These are phyloP conservation scores for Drosophila sordidula DNA, from an alignment of 2,888 invertebrate species.

Conservation along the genomic window DNA sequence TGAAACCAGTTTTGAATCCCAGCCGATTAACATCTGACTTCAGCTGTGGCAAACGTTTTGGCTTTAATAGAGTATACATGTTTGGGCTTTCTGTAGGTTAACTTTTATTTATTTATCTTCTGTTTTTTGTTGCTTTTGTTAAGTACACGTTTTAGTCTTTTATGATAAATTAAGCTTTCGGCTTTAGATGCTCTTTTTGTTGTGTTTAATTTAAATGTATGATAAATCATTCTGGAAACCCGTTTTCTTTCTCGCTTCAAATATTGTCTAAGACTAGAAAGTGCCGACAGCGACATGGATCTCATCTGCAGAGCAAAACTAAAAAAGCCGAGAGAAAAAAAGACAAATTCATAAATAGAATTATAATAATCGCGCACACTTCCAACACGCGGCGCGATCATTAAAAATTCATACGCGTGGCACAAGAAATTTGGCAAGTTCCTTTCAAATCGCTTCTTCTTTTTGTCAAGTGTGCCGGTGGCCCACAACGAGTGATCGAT, in stretches of 20 bases:
- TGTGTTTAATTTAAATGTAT: slow-evolving; percentile 73
- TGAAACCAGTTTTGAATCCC: slow-evolving; percentile 2
- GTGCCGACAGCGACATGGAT: slow-evolving; percentile 73
- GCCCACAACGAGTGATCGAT: slow-evolving; percentile 11
- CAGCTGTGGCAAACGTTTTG: not conserved
- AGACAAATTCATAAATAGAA: slow-evolving; percentile 46
- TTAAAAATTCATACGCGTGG: slow-evolving; percentile 80
- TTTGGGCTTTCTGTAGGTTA: slow-evolving; percentile 5
- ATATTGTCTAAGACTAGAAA: slow-evolving; percentile 70
- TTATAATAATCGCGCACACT: slow-evolving; percentile 66
- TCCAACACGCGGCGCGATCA: slow-evolving; percentile 68
- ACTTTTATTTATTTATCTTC: slow-evolving; percentile 7
- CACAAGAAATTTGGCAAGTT: slow-evolving; percentile 67
- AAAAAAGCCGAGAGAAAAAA: slow-evolving; percentile 4
- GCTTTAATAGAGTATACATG: slow-evolving; percentile 34
- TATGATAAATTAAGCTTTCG: slow-evolving; percentile 79
- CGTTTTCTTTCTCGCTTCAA: slow-evolving; percentile 63
- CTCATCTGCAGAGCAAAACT: slow-evolving; percentile 48
- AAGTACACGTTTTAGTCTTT: slow-evolving; percentile 80
- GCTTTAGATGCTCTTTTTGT: slow-evolving; percentile 59
- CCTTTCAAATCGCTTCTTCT: slow-evolving; percentile 45
- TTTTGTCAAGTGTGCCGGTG: not conserved
- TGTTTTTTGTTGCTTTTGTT: slow-evolving; percentile 31
- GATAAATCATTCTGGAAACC: slow-evolving; percentile 78
- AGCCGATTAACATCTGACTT: slow-evolving; percentile 7